Percentiles rank a stretch among this genome's conserved stretches.
These are phyloP conservation scores for Phalacrocorax aristotelis DNA, from an alignment of 2,113 vertebrate genomes.

Conservation along the genomic window DNA sequence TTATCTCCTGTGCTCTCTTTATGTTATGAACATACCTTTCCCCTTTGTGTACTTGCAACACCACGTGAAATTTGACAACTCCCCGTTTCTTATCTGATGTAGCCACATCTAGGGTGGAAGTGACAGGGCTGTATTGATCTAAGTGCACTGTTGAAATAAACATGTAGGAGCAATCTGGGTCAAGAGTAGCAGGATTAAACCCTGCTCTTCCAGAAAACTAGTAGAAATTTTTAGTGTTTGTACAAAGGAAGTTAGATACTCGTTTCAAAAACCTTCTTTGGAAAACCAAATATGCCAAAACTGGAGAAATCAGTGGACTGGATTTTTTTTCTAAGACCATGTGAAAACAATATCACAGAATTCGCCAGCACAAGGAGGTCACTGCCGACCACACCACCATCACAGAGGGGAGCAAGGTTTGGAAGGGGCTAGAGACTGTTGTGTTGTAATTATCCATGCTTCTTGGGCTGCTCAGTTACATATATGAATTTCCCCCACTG, in stretches of 20 bases:
- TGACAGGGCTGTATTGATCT: not conserved
- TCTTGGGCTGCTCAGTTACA: not conserved
- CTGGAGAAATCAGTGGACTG: not conserved
- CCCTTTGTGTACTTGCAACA: not conserved
- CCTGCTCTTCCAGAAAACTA: not conserved
- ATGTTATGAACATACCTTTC: not conserved
- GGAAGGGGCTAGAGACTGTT: not conserved
- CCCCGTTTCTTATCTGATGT: not conserved
- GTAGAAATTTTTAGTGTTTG: not conserved
- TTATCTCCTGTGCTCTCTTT: not conserved
- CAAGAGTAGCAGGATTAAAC: not conserved
- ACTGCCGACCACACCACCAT: not conserved
- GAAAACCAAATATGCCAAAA: not conserved
- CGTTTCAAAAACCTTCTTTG: not conserved
- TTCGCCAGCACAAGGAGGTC: rapidly evolving
- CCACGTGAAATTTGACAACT: not conserved
- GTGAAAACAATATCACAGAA: not conserved
- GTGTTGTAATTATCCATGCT: not conserved
- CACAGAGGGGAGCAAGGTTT: rapidly evolving
- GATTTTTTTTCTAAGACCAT: not conserved
- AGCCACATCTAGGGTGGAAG: not conserved
- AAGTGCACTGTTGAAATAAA: not conserved
- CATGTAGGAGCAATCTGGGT: not conserved
- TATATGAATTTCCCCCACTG: not conserved
- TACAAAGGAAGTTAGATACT: not conserved